Evolutionary conservation across 2,113 vertebrate genomes (phyloP).

Genomic region (Calyptommatus sinebrachiatus): DNA sequence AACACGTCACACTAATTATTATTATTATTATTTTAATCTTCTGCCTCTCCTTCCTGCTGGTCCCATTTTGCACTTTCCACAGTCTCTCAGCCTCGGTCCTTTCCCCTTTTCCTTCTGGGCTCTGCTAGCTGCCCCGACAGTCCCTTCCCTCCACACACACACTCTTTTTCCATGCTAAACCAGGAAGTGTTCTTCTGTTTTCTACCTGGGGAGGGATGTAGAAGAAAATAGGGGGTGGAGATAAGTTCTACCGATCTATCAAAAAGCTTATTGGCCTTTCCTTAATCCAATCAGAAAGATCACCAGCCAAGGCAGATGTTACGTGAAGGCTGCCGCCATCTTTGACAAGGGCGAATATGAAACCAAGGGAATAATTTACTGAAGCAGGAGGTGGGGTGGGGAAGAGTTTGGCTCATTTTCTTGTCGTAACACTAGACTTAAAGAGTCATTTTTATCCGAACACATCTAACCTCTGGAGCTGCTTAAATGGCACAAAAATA

Average conservation of each 20-base stretch:
- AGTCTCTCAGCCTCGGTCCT: background rate
- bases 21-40: background rate
- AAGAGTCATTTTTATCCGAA: background rate
- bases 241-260: background rate
- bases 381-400: background rate
- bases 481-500: no score
- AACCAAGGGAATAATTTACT: background rate
- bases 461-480: background rate
- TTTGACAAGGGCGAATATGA: background rate
- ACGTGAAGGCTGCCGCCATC: background rate
- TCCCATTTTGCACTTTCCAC: background rate
- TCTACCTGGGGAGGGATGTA: slow-evolving; percentile 22
- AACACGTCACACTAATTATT: background rate
- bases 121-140: background rate
- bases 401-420: no score
- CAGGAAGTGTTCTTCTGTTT: slow-evolving; percentile 7
- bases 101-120: background rate
- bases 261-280: accelerated
- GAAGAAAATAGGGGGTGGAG: background rate
- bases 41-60: background rate
- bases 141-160: background rate
- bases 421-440: no score
- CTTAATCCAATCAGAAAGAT: background rate
- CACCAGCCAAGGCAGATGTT: background rate
- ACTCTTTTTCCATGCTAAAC: background rate